phyloP scores from a whole-genome alignment of 2,113 vertebrate genomes.

The Crotophaga sulcirostris region DNA sequence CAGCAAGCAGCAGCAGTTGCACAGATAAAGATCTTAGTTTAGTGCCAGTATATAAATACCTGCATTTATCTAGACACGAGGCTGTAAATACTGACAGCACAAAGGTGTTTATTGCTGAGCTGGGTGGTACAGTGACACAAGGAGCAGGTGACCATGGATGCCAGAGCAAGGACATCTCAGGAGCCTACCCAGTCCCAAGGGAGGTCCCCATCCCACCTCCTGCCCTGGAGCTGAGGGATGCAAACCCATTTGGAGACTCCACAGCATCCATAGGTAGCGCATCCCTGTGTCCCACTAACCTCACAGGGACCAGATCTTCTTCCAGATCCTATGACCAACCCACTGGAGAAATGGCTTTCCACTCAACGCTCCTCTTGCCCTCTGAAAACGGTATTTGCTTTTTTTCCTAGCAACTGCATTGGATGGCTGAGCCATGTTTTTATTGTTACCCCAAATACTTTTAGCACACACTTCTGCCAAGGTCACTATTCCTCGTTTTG shows the following conservation, averaged over 20 bases:
- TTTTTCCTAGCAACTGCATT: background rate
- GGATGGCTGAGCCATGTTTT: background rate
- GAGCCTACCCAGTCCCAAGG: background rate
- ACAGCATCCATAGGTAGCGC: background rate
- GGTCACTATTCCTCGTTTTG: background rate
- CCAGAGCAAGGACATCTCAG: background rate
- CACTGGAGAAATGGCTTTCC: background rate
- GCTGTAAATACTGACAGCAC: background rate
- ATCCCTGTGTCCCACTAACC: background rate
- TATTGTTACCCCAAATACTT: background rate
- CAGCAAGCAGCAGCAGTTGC: background rate
- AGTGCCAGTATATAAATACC: background rate
- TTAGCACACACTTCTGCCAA: background rate
- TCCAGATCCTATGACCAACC: fast-evolving
- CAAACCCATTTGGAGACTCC: background rate
- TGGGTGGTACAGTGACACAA: background rate
- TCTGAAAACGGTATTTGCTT: background rate
- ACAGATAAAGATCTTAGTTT: background rate
- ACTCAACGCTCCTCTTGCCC: background rate
- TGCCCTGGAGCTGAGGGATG: background rate
- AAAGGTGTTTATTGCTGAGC: background rate
- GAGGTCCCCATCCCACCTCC: background rate
- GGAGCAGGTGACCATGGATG: fast-evolving
- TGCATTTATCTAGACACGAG: background rate
- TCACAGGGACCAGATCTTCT: background rate